Base-by-base conservation (phyloP, 2,888 invertebrate genomes). In the Caenorhabditis imperialis region DNA sequence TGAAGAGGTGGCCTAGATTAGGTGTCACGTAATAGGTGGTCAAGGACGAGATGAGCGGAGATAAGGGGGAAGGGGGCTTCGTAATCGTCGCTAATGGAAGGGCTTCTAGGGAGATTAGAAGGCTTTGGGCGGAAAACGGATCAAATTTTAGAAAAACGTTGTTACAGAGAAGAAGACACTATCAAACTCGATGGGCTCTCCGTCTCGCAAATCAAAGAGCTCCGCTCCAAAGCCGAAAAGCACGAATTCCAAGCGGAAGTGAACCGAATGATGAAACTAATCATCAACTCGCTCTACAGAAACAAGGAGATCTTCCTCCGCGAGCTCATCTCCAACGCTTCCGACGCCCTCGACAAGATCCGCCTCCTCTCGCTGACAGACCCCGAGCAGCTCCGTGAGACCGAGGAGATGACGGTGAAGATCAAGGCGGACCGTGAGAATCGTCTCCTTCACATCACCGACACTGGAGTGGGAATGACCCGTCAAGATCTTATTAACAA, bases 201-300 rank as follows among this genome's bases (percentile, higher is more conserved):
- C 90, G 94, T 94, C 18, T 93, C 96, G 18, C 95, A 99, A 90
- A 91, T 96, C 89, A 94, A 94, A 84, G 94, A 97, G 90, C 89
- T 99, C 45, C 91, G 94, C 73, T 95, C 94, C 48, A 93, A 93
- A 79, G 93, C 96, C 1, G 90, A 91, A 83, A 91, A 91, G 84
- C 89, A 89, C 86, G 88, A 88, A 77, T 98, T 97, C 91, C 95
- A 99, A 91, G 96, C 99, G 0, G 99, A 99, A 91, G 99, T 99
- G 22, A 96, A 96, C 90, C 93, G 98, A 69, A 97, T 99, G 96
- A 99, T 99, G 99, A 99, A 99, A 90, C 92, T 99, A 71, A 99
- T 99, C 90, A 99, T 99, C 89, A 99, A 99, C 91, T 99, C 99
- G 8, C 91, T 99, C 8, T 99, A 99, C 90, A 92, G 96, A 85